Percentiles rank a stretch among this genome's conserved stretches.
Conservation (phyloP, 2,888 invertebrate species). For the Pandemis heparana region DNA sequence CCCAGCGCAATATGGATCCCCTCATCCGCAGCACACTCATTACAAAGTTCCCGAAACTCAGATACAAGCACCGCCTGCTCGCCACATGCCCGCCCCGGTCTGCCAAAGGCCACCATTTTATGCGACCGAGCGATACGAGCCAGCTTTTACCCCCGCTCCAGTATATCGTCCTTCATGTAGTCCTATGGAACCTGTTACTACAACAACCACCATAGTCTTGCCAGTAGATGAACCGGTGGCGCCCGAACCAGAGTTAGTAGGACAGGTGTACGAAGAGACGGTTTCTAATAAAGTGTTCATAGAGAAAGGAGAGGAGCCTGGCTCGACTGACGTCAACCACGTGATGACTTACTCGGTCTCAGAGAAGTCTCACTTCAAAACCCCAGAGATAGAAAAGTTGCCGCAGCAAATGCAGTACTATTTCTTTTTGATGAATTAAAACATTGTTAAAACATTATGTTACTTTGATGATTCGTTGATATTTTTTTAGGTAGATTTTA, state of each 20-base stretch:
- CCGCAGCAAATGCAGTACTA: constrained; percentile 79
- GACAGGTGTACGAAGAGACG: constrained; percentile 76
- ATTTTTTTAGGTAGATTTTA: neutral
- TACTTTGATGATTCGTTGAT: neutral
- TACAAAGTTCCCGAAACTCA: constrained; percentile 65
- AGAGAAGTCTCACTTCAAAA: constrained; percentile 75
- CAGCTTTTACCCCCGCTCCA: constrained; percentile 59
- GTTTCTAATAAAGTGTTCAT: constrained; percentile 72
- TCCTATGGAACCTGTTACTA: constrained; percentile 62
- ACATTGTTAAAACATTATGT: neutral
- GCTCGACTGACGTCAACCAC: constrained; percentile 73
- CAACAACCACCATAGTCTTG: constrained; percentile 56
- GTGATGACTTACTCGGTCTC: constrained; percentile 75
- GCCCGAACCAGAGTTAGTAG: constrained; percentile 71
- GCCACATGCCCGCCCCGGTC: constrained; percentile 59
- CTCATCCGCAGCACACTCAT: constrained; percentile 50
- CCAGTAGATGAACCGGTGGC: constrained; percentile 60
- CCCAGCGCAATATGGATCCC: constrained; percentile 50
- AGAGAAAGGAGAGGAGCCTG: constrained; percentile 71
- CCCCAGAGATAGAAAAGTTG: constrained; percentile 69
- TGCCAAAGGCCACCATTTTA: constrained; percentile 68
- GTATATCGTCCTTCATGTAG: constrained; percentile 61
- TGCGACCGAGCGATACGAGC: constrained; percentile 50
- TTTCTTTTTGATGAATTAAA: constrained; percentile 67
- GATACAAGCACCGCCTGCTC: constrained; percentile 57